phyloP scores from a whole-genome alignment of 2,888 invertebrate genomes.

The Drosophila setosimentum region DNA sequence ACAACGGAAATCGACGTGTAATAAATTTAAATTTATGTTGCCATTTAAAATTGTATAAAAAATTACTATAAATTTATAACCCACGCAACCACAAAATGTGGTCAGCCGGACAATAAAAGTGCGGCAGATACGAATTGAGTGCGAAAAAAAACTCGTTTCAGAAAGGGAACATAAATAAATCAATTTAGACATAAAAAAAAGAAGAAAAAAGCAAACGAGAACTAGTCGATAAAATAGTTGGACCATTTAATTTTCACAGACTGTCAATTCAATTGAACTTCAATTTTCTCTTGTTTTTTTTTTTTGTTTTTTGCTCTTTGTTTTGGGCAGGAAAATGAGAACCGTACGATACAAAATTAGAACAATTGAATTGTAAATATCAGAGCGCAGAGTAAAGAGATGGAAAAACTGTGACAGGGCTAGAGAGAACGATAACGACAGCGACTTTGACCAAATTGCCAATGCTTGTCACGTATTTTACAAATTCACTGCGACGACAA shows the following conservation, averaged over 20 bases:
- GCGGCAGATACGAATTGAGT: conserved; percentile 36
- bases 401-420: conserved; percentile 22
- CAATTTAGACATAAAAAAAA: conserved; percentile 67
- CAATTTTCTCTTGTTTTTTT: conserved; percentile 31
- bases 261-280: conserved; percentile 76
- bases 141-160: conserved; percentile 25
- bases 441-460: conserved; percentile 66
- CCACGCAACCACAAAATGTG: conserved; percentile 68
- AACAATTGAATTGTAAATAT: conserved; percentile 81
- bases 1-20: conserved; percentile 69
- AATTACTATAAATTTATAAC: conserved; percentile 76
- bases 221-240: conserved; percentile 47
- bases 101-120: conserved; percentile 69
- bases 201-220: conserved; percentile 20
- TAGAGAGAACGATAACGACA: conserved; percentile 31
- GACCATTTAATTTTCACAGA: conserved; percentile 66
- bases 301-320: conserved; percentile 7
- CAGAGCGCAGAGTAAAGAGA: conserved; percentile 42
- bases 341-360: conserved; percentile 68
- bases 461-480: conserved; percentile 80
- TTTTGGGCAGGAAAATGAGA: conserved; percentile 42
- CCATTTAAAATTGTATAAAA: conserved; percentile 71
- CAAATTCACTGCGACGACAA: conserved; percentile 79
- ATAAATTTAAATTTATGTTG: conserved; percentile 78
- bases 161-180: conserved; percentile 61